Conservation (phyloP, 2,888 invertebrate genomes). For the Epirrita christyi region DNA sequence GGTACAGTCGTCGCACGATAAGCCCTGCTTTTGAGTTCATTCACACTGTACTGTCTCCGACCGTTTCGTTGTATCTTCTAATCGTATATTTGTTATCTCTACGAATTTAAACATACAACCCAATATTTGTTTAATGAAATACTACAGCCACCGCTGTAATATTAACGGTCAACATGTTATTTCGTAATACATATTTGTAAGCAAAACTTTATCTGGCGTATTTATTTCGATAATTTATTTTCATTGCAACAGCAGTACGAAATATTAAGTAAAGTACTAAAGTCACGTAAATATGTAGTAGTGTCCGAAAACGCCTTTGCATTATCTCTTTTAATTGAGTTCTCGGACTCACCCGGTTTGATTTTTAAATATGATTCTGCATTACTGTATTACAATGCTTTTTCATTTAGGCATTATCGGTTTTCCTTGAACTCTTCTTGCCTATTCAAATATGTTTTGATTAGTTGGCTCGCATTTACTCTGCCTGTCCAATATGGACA, state of each 20-base stretch:
- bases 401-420: not conserved
- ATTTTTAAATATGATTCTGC: not conserved
- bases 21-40: slow-evolving; percentile 58
- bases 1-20: slow-evolving; percentile 59
- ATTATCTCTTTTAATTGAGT: slow-evolving; percentile 29
- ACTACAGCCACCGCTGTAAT: not conserved
- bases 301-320: slow-evolving; percentile 36
- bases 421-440: not conserved
- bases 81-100: slow-evolving; percentile 45
- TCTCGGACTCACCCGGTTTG: not conserved
- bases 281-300: slow-evolving; percentile 40
- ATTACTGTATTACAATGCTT: not conserved
- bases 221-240: not conserved
- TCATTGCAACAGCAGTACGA: slow-evolving; percentile 11
- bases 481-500: not conserved
- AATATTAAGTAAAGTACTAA: slow-evolving; percentile 27
- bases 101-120: slow-evolving; percentile 13
- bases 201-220: not conserved
- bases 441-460: not conserved
- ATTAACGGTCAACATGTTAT: not conserved
- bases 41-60: slow-evolving; percentile 50
- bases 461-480: slow-evolving; percentile 24
- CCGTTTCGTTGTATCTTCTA: slow-evolving; percentile 35
- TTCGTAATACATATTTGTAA: not conserved
- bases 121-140: slow-evolving; percentile 21